Percentiles rank a stretch among this genome's conserved stretches.
These are phyloP conservation scores for Myocastor coypus DNA, from an alignment of 2,113 vertebrate genomes.

Conservation along the genomic window DNA sequence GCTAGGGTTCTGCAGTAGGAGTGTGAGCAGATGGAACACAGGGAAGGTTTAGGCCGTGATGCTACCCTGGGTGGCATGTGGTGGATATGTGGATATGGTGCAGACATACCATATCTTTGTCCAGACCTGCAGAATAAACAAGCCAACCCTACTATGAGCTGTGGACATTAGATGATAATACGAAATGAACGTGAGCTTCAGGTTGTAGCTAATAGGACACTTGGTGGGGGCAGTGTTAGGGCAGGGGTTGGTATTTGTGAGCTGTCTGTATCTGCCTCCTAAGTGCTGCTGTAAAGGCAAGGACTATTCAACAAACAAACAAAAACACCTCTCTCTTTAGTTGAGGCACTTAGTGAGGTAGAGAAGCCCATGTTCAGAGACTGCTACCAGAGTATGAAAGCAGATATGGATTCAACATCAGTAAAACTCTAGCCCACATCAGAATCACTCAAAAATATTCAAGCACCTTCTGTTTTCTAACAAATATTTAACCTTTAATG, in stretches of 20 bases:
- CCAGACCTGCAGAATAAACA: not conserved
- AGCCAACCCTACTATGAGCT: not conserved
- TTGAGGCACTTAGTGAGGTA: not conserved
- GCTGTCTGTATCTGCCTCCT: not conserved
- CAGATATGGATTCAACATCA: not conserved
- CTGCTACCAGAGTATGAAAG: not conserved
- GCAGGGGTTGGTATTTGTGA: not conserved
- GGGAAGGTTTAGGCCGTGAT: not conserved
- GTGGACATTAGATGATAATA: not conserved
- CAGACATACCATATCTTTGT: not conserved
- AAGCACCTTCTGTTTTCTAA: not conserved
- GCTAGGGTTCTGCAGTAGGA: not conserved
- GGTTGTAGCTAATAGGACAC: not conserved
- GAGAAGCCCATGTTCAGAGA: not conserved
- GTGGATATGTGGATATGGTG: not conserved
- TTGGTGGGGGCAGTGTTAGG: not conserved
- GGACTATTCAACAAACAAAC: not conserved
- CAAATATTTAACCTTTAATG: not conserved
- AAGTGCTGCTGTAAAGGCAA: not conserved
- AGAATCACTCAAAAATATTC: not conserved
- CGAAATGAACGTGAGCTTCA: rapidly evolving
- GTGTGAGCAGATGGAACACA: not conserved
- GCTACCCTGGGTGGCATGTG: not conserved
- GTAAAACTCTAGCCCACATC: not conserved
- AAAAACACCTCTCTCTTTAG: not conserved